Conservation (phyloP, 1,140 invertebrate species). For the Sitobion miscanthi region DNA sequence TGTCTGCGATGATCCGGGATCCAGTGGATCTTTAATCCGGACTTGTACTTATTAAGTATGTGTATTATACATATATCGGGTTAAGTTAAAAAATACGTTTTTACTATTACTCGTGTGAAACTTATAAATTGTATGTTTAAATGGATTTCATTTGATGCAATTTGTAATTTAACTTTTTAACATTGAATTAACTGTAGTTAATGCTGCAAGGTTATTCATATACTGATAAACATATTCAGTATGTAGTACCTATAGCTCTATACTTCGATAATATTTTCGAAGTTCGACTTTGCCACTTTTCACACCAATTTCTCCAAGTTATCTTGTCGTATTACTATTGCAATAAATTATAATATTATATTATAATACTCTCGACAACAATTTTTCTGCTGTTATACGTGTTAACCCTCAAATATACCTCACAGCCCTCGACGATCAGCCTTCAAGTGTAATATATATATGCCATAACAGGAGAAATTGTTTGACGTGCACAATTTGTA, state of each 20-base stretch:
- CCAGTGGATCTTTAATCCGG: too few species aligned
- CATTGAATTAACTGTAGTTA: too few species aligned
- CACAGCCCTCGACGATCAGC: background rate
- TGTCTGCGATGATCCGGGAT: too few species aligned
- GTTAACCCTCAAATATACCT: background rate
- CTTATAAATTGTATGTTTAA: too few species aligned
- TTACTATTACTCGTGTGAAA: too few species aligned
- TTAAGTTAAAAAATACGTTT: too few species aligned
- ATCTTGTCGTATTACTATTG: background rate
- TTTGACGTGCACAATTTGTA: background rate
- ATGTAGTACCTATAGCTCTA: too few species aligned
- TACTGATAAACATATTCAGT: too few species aligned
- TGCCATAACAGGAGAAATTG: slow-evolving; percentile 22
- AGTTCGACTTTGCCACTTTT: background rate
- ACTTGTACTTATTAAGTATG: too few species aligned
- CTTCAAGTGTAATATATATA: slow-evolving; percentile 11
- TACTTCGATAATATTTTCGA: too few species aligned
- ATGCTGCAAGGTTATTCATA: too few species aligned
- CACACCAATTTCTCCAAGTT: background rate
- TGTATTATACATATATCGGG: too few species aligned
- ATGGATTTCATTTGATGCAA: background rate
- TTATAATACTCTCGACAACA: background rate
- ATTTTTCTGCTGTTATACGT: background rate
- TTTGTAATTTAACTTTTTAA: background rate
- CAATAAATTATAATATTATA: background rate